These are phyloP conservation scores for Hyppa rectilinea DNA, from an alignment of 2,888 invertebrate genomes.

Conservation along the genomic window DNA sequence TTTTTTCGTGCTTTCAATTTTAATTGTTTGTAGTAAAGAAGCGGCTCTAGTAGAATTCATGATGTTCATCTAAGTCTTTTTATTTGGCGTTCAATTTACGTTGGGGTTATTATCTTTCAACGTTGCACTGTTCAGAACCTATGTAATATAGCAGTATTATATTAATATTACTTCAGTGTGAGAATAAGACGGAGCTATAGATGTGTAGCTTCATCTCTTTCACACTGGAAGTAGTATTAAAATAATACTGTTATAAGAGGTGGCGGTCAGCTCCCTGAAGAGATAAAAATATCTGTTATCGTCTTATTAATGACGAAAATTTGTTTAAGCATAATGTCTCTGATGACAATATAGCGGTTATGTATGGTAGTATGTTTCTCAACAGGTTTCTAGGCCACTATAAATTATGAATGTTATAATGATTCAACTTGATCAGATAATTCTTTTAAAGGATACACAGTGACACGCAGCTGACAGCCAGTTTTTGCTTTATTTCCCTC, in stretches of 20 bases:
- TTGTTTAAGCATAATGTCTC: neutral
- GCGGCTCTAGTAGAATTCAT: no score
- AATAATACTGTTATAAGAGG: no score
- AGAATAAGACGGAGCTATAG: no score
- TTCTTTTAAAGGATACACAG: slow-evolving; percentile 37
- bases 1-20: neutral
- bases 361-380: slow-evolving; percentile 8
- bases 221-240: no score
- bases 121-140: no score
- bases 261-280: no score
- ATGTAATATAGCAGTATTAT: no score
- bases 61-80: no score
- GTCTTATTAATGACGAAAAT: neutral
- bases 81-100: no score
- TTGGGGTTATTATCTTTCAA: no score
- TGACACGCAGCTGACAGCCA: slow-evolving; percentile 47
- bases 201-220: no score
- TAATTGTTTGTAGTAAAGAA: neutral
- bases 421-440: slow-evolving; percentile 45
- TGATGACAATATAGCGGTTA: neutral
- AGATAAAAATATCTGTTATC: neutral
- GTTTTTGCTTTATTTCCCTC: slow-evolving; percentile 48
- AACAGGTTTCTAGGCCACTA: slow-evolving; percentile 39
- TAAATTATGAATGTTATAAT: slow-evolving; percentile 41
- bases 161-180: no score